These are phyloP conservation scores for Hirtodrosophila confusa DNA, from an alignment of 2,888 invertebrate species.

Conservation along the genomic window DNA sequence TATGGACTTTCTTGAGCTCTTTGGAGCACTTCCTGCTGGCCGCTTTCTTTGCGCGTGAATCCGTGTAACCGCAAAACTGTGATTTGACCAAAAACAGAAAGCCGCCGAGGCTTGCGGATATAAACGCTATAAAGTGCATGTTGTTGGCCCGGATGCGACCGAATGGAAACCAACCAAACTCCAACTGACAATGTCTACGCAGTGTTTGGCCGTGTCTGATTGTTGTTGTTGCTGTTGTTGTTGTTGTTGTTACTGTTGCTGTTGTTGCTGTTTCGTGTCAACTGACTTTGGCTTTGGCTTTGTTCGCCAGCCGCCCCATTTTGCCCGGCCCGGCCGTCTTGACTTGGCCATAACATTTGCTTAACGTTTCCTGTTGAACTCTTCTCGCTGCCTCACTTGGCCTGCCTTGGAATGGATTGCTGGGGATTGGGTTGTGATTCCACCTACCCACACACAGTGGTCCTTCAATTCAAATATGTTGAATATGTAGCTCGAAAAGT, in stretches of 20 bases:
- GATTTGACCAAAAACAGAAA: slow-evolving; percentile 75
- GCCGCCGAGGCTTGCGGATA: slow-evolving; percentile 69
- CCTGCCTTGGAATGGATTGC: slow-evolving; percentile 10
- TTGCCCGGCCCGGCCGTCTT: slow-evolving; percentile 40
- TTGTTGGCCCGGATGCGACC: slow-evolving; percentile 69
- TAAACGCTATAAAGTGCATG: slow-evolving; percentile 72
- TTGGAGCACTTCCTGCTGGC: slow-evolving; percentile 65
- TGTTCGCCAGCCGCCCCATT: slow-evolving; percentile 71
- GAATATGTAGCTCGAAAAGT: background rate
- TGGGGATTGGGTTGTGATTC: slow-evolving; percentile 43
- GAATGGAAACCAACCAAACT: slow-evolving; percentile 54
- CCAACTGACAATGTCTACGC: slow-evolving; percentile 68
- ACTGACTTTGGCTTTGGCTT: slow-evolving; percentile 69
- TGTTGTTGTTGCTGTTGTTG: slow-evolving; percentile 38
- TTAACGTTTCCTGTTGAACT: slow-evolving; percentile 73
- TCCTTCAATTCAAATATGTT: background rate
- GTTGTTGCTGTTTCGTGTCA: slow-evolving; percentile 67
- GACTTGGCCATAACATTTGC: slow-evolving; percentile 70
- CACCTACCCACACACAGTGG: slow-evolving; percentile 45
- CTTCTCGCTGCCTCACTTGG: slow-evolving; percentile 46
- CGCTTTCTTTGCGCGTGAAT: slow-evolving; percentile 78
- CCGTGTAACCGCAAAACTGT: slow-evolving; percentile 76
- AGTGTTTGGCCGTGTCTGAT: slow-evolving; percentile 48
- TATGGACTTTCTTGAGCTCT: slow-evolving; percentile 39
- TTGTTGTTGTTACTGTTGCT: slow-evolving; percentile 34